A percentile compares a stretch with the other conserved stretches of the same genome.
Conservation (phyloP, 2,888 invertebrate genomes). For the Nomada ruficornis region DNA sequence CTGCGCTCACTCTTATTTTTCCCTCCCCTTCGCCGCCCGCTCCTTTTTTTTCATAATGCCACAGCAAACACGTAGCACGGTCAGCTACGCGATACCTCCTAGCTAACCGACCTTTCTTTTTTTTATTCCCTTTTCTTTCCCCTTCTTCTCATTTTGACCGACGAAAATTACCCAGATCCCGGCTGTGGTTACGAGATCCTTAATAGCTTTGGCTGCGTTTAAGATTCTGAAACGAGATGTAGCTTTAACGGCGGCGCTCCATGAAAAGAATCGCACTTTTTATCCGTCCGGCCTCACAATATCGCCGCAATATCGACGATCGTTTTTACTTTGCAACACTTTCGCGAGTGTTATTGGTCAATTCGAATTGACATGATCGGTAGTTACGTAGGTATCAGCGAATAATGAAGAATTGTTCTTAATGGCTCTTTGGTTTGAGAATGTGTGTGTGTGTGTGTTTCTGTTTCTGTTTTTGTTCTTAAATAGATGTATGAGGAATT, state of each 20-base stretch:
- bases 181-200: conserved; percentile 60
- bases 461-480: too few species aligned
- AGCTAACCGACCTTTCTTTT: conserved; percentile 39
- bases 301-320: background rate
- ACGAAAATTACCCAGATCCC: conserved; percentile 46
- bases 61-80: conserved; percentile 70
- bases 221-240: conserved; percentile 18
- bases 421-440: too few species aligned
- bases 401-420: too few species aligned
- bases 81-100: conserved; percentile 43
- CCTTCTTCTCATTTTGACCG: conserved; percentile 23
- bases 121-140: background rate
- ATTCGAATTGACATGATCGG: background rate
- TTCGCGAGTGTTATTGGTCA: background rate
- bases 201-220: conserved; percentile 50
- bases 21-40: conserved; percentile 42
- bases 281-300: background rate
- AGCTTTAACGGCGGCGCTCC: background rate
- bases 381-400: too few species aligned
- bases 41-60: conserved; percentile 71
- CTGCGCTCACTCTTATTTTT: conserved; percentile 69
- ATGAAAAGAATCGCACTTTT: conserved; percentile 3
- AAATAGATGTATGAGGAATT: too few species aligned
- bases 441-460: too few species aligned
- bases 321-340: background rate